Base-by-base conservation (phyloP, 1,140 invertebrate genomes). In the Bombus waltoni region DNA sequence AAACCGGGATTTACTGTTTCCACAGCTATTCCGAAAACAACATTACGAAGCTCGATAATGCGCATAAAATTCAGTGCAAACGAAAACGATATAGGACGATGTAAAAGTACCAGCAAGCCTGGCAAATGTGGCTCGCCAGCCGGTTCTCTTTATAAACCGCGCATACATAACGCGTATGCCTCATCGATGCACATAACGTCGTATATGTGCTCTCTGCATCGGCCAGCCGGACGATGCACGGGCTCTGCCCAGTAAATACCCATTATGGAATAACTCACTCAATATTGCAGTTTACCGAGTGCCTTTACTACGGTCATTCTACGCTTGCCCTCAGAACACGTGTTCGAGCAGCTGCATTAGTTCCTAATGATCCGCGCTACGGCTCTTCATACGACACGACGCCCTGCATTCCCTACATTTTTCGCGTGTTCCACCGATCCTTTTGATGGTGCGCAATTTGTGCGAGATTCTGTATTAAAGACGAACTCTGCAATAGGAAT, bases 241-340 rank as follows among this genome's bases (percentile, higher is more conserved):
- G 68, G 57, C 44, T 40, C 28, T 57, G 65, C 57, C 72, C 85
- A 86, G 87, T 90, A 90, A 90, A 90, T 83, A 88, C 38, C 86
- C 82, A 90, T 88, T 90, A 90, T 47, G 71, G 71, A 72, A 77
- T 86, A 88, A 86, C 83, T 90, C 88, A 80, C 74, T 90, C 81
- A 81, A 90, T 90, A 88, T 88, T 83, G 75, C 71, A 90, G 83
- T 79, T 90, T 90, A 86, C 75, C 40, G 78, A 80, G 78, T 76
- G 65, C 73, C 74, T 84, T 73, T 40, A 38, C 65, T 66, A 62
- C 77, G 71, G 75, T 78, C 73, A 44, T 87, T 84, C 62, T 76
- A 35, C 44, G 75, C 66, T 59, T 53, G 66, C 53, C 59, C 78
- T 32, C 40, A 32, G 77, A 62, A 82, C 62, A 77, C 42, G 78